Evolutionary conservation across 2,797 vertebrate genomes (phyloP).

Genomic region (Antrozous pallidus): DNA sequence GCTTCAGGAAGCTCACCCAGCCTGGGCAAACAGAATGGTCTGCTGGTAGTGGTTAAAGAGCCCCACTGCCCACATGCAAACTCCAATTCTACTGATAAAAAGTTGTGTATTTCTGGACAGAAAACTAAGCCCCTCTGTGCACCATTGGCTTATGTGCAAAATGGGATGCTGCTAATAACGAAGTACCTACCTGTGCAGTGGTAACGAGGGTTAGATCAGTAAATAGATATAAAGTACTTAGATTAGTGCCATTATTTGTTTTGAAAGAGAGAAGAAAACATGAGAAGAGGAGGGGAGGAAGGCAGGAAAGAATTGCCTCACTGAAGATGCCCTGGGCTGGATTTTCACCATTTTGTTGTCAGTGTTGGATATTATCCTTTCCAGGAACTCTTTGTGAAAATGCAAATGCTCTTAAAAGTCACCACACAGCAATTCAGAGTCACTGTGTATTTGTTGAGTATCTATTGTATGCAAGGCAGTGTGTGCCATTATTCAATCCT

Average conservation of each 20-base stretch:
- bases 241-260: background rate
- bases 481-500: background rate
- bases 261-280: background rate
- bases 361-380: background rate
- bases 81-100: background rate
- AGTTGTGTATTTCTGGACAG: background rate
- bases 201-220: background rate
- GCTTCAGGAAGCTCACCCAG: background rate
- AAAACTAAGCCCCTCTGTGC: background rate
- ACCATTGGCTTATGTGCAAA: background rate
- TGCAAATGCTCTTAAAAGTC: background rate
- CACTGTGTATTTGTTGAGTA: background rate
- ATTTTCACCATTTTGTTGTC: background rate
- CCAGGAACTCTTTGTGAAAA: background rate
- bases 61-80: background rate
- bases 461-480: background rate
- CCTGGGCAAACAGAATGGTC: rapidly evolving
- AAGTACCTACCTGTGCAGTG: background rate
- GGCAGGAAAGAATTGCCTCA: background rate
- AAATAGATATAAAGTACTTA: background rate
- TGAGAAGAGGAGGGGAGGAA: background rate
- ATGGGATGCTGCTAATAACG: background rate
- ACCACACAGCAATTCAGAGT: background rate
- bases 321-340: background rate
- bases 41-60: background rate